phyloP scores from a whole-genome alignment of 2,888 invertebrate genomes.

The Rhorus exstirpatorius region DNA sequence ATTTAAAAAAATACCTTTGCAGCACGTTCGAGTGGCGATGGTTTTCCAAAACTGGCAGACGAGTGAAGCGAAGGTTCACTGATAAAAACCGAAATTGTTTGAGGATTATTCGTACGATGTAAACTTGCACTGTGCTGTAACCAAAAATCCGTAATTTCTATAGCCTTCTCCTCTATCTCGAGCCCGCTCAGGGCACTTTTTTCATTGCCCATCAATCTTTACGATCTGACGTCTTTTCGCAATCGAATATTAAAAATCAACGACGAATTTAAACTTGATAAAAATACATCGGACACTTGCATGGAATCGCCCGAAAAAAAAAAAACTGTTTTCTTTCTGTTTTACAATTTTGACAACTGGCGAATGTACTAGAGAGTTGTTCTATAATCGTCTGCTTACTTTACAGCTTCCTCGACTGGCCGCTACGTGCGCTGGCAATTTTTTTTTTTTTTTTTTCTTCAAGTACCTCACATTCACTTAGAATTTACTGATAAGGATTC shows the following conservation, averaged over 20 bases:
- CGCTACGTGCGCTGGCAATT: conserved; percentile 32
- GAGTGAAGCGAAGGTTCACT: conserved; percentile 89
- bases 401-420: conserved; percentile 19
- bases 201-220: conserved; percentile 91
- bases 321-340: not conserved
- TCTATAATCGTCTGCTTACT: conserved; percentile 60
- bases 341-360: conserved; percentile 43
- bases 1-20: conserved; percentile 89
- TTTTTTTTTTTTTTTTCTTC: not conserved
- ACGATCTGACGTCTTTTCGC: not conserved
- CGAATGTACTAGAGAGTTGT: conserved; percentile 51
- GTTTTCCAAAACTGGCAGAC: conserved; percentile 82
- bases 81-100: conserved; percentile 91
- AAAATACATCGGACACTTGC: not conserved
- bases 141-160: conserved; percentile 94
- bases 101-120: conserved; percentile 87
- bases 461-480: too few species aligned
- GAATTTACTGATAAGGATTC: too few species aligned
- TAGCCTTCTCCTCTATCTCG: conserved; percentile 91
- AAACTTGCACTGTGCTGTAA: conserved; percentile 89
- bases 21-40: conserved; percentile 91
- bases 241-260: not conserved
- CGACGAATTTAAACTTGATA: not conserved
- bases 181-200: conserved; percentile 90
- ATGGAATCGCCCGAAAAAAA: not conserved